Base-by-base conservation (phyloP, 30 jellyfish, hydroid and myxozoan species). In the Rhopilema esculentum region DNA sequence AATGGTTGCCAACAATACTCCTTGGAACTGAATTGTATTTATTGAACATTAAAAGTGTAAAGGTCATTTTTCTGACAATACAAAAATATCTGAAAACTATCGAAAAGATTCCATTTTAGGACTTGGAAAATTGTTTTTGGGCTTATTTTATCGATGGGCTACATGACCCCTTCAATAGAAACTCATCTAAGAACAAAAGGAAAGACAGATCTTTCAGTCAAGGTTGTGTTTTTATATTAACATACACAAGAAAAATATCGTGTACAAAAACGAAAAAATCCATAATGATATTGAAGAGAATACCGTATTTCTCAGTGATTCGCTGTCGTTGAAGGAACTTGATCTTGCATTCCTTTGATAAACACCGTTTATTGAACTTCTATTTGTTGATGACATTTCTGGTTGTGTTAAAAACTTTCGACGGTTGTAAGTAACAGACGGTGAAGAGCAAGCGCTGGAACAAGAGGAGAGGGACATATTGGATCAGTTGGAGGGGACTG, bases 381-480 rank as follows among this genome's bases (percentile, higher is more conserved):
- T 27, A 75, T 48, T 74, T 21, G 83, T 0, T 19, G 66, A 48
- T 27, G 92, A 83, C 85, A 83, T 69, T 52, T 63, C 94, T 8
- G 85, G 85, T 25, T 26, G 77, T 29, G 70, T 64, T 18, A n/a
- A 66, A 49, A 74, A 21, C 17, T 18, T 40, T 24, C 71, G 88
- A 17, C 82, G 83, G 65, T 85, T 48, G 24, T 25, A 48, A 1
- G 94, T 68, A 8, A 79, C 64, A 17, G 91, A 69, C n/a, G 96
- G 96, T 8, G 96, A 88, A 33, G 96, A 79, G 75, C 33, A 68
- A 1, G 91, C 84, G 79, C 91, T 88, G 91, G 21, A 61, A 61
- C 73, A 20, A 0, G 15, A 83, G 31, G 74, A 64, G 29, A 63
- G 29, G 29, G n/a, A 18, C 57, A 40, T 2, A 2, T 6, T 6